A percentile compares a stretch with the other conserved stretches of the same genome.
Conservation (phyloP, 2,113 vertebrate species). For the Galemys pyrenaicus region DNA sequence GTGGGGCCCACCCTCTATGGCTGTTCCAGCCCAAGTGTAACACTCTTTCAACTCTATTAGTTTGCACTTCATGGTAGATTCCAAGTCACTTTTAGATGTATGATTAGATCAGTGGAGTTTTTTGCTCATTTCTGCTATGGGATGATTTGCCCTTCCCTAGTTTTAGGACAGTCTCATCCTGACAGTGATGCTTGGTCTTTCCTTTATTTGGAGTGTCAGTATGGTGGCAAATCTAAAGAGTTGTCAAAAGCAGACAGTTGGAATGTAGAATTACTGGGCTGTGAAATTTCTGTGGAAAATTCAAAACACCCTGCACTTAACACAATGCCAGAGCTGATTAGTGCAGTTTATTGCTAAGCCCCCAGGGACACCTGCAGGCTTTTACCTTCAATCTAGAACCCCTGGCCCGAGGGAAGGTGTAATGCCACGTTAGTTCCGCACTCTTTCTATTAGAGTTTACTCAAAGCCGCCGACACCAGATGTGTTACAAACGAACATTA, state of each 20-base stretch:
- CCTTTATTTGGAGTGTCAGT: not conserved
- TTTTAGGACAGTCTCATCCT: not conserved
- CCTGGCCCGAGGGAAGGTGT: slow-evolving; percentile 64
- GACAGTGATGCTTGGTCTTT: not conserved
- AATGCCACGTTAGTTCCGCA: slow-evolving; percentile 76
- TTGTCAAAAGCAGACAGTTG: slow-evolving; percentile 61
- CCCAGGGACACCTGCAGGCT: slow-evolving; percentile 58
- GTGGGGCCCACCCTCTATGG: not conserved
- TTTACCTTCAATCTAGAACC: slow-evolving; percentile 72
- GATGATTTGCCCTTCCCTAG: not conserved
- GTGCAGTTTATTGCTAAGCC: slow-evolving; percentile 62
- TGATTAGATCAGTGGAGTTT: not conserved
- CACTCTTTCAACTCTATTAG: not conserved
- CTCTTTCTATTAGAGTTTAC: slow-evolving; percentile 74
- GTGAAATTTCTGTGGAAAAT: slow-evolving; percentile 68
- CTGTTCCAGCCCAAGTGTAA: not conserved
- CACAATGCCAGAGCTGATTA: slow-evolving; percentile 56
- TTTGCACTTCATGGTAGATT: not conserved
- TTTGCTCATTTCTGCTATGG: not conserved
- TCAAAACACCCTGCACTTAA: slow-evolving; percentile 62
- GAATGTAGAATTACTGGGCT: slow-evolving; percentile 41
- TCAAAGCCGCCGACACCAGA: slow-evolving; percentile 82
- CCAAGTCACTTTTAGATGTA: not conserved
- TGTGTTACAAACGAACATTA: slow-evolving; percentile 84
- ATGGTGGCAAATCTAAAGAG: slow-evolving; percentile 56